phyloP scores from a whole-genome alignment of 1,140 invertebrate genomes.

The Drosophila albomicans region DNA sequence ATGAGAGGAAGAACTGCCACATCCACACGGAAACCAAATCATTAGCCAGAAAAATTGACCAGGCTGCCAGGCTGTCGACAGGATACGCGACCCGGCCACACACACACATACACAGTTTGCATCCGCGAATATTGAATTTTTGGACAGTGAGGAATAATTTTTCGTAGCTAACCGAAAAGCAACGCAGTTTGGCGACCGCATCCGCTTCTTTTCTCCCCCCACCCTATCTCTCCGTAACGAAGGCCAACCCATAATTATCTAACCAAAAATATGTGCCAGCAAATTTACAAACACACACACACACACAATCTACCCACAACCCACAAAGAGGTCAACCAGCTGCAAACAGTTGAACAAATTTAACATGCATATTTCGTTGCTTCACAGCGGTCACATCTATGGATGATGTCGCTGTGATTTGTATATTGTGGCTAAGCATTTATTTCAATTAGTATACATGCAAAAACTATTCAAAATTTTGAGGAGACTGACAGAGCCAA shows the following conservation, averaged over 20 bases:
- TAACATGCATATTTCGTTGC: conserved; percentile 18
- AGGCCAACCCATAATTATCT: conserved; percentile 64
- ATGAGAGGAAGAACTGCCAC: conserved; percentile 1
- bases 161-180: conserved; percentile 48
- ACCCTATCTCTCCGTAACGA: background rate
- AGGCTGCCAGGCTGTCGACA: conserved; percentile 31
- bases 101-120: background rate
- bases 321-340: conserved; percentile 45
- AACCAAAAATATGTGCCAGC: conserved; percentile 64
- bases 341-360: conserved; percentile 37
- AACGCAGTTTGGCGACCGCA: conserved; percentile 76
- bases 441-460: conserved; percentile 24
- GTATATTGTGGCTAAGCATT: conserved; percentile 27
- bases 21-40: conserved; percentile 71
- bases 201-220: conserved; percentile 32
- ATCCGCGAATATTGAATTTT: conserved; percentile 28
- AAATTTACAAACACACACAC: conserved; percentile 29
- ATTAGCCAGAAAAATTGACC: conserved; percentile 81
- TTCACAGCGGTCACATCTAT: background rate
- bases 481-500: background rate
- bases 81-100: conserved; percentile 24
- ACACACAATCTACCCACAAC: background rate
- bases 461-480: background rate
- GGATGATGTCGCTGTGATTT: conserved; percentile 26
- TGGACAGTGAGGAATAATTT: conserved; percentile 64